Evolutionary conservation across 2,888 invertebrate genomes (phyloP).

Genomic region (Silvanus unidentatus): DNA sequence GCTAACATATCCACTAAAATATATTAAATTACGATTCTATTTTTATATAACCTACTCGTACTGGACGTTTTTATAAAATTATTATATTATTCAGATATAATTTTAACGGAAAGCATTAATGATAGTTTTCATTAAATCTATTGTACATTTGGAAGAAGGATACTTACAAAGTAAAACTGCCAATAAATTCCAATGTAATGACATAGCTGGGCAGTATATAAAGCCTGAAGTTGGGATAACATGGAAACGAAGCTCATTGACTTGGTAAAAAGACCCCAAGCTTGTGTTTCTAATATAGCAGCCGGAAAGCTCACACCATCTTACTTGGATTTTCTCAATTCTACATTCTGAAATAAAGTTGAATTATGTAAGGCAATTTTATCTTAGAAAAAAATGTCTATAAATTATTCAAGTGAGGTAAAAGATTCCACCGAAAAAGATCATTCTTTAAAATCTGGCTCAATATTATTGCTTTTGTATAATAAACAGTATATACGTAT

Average conservation of each 20-base stretch:
- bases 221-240: neutral
- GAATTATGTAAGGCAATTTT: slow-evolving; percentile 37
- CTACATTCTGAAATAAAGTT: slow-evolving; percentile 35
- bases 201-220: too few relatives aligned
- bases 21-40: slow-evolving; percentile 37
- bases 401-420: slow-evolving; percentile 1
- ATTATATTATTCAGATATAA: too few relatives aligned
- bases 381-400: slow-evolving; percentile 12
- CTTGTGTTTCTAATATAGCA: slow-evolving; percentile 33
- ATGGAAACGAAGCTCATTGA: slow-evolving; percentile 27
- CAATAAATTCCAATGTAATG: too few relatives aligned
- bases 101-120: too few relatives aligned
- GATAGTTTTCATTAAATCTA: too few relatives aligned
- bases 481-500: too few relatives aligned
- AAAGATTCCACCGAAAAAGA: neutral
- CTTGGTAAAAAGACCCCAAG: slow-evolving; percentile 33
- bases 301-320: slow-evolving; percentile 32
- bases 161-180: too few relatives aligned
- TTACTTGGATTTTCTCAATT: slow-evolving; percentile 33
- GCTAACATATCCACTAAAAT: slow-evolving; percentile 14
- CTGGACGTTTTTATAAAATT: neutral
- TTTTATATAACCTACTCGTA: slow-evolving; percentile 26
- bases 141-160: too few relatives aligned
- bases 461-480: too few relatives aligned
- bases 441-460: too few relatives aligned